Base-by-base conservation (phyloP, 1,140 invertebrate genomes). In the Cherax quadricarinatus region DNA sequence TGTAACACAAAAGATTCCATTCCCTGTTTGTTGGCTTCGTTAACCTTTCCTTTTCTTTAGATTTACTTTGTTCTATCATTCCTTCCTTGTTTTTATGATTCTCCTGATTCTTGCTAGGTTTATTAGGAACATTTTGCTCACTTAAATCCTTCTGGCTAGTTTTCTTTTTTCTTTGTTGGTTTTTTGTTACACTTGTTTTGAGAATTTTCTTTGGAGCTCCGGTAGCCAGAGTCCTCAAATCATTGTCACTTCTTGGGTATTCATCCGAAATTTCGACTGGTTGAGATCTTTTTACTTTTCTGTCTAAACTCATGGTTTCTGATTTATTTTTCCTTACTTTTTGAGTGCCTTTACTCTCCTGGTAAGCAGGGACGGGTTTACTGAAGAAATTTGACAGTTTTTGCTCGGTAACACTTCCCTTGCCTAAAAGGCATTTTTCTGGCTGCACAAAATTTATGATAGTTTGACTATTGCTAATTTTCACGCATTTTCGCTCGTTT, bases 221-320 rank as follows among this genome's bases (percentile, higher is more conserved):
- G 0, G 81, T 4, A 21, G 51, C 6, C 21, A 21, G n/a, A 2
- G 21, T 53, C 41, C 51, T 90, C 9, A 79, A 82, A 48, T 91
- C 90, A 18, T 78, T 85, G 78, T 91, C 90, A 73, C 90, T 91
- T 62, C 85, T 86, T 21, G 90, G 90, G 57, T 91, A 91, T 70
- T 91, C 90, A 57, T 91, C 90, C 16, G 90, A 91, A 21, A 86
- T 86, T 14, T 91, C 90, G 3, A 53, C 84, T 57, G 18, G 75
- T 70, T 48, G 90, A n/a, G 62, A 84, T 10, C 57, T 62, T 62
- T 88, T 81, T 9, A n/a, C 6, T 30, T 30, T 24, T 30, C 24
- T 75, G n/a, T 75, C 70, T 24, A 75, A 10, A 30, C n/a, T 75
- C 70, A 75, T 24, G 6, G 70, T 75, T 75, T 75, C 70, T 7